A percentile compares a stretch with the other conserved stretches of the same genome.
These are phyloP conservation scores for Bungarus multicinctus DNA, from an alignment of 2,113 vertebrate species.

Conservation along the genomic window DNA sequence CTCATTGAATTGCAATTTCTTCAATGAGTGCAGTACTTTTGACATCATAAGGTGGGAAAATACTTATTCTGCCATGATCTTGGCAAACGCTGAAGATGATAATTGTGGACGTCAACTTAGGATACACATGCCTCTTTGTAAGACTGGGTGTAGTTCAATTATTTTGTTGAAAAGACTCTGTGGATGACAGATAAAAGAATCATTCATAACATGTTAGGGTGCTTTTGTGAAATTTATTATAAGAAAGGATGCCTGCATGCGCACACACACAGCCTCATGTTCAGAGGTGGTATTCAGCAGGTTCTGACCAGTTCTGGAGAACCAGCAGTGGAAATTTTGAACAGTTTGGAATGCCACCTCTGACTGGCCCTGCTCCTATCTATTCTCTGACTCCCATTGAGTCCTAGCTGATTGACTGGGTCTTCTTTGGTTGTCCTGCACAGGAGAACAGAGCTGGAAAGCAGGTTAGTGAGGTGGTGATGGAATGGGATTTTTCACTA, in stretches of 20 bases:
- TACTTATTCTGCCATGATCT: background rate
- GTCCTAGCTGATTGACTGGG: too few relatives aligned
- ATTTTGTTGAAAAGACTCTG: background rate
- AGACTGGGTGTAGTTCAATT: background rate
- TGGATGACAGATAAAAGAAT: background rate
- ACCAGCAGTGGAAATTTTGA: too few relatives aligned
- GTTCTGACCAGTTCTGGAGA: too few relatives aligned
- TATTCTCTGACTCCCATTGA: too few relatives aligned
- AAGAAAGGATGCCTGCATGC: background rate
- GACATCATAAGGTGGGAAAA: background rate
- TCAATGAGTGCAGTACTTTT: background rate
- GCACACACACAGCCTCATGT: too few relatives aligned
- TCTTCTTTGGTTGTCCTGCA: too few relatives aligned
- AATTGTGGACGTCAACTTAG: background rate
- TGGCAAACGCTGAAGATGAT: background rate
- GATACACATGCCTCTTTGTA: background rate
- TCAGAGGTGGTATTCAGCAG: too few relatives aligned
- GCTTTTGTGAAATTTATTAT: background rate
- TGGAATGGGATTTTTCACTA: too few relatives aligned
- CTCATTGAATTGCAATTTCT: background rate
- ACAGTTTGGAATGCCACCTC: too few relatives aligned
- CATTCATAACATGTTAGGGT: background rate
- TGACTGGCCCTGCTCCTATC: too few relatives aligned
- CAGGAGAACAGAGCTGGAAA: too few relatives aligned
- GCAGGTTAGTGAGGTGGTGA: too few relatives aligned